Evolutionary conservation across 2,797 vertebrate genomes (phyloP), one percentile per base, ranked within the genome.

Genomic region (Hippocampus kuda): DNA sequence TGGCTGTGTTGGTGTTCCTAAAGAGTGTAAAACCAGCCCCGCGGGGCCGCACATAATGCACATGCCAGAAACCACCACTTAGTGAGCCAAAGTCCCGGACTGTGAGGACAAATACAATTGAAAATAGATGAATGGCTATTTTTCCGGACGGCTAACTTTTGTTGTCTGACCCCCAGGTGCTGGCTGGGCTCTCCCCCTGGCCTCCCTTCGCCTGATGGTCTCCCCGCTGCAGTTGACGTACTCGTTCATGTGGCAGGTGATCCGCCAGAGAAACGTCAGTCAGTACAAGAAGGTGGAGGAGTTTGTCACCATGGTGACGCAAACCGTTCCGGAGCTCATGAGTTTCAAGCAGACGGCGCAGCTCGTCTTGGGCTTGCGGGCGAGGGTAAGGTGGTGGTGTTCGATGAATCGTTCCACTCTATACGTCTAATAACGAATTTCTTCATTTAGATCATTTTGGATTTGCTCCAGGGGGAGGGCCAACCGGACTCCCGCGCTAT

Each of bases 271-370:
- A 53, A 77, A 81, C 0, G 79, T 91, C 46, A 85, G 79, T 69
- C 85, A 91, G 30, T 94, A 91, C 20, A 82, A 83, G 0, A 91
- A 84, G 24, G 91, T 93, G 66, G 81, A 93, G 75, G 88, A 91
- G 67, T 92, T 94, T 73, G 87, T 94, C 70, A 83, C 82, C 5
- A 81, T 83, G 70, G 86, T 94, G 72, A 89, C 86, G 0, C 80
- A 86, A n/a, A 89, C 87, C 0, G 87, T 90, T 1, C 93, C 93
- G 0, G 90, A 90, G 6, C 71, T 94, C 70, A 83, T 93, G 75
- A 87, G 77, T 75, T 89, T 83, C 77, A 92, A 90, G 59, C 93
- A 94, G 82, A 88, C 88, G 0, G 89, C 88, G 15, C 91, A 93
- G 71, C 88, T 94, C 30, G 72, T 91, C 67, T 66, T 93, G 77